phyloP scores from a whole-genome alignment of 2,113 vertebrate genomes.

The Pomatostomus ruficeps region DNA sequence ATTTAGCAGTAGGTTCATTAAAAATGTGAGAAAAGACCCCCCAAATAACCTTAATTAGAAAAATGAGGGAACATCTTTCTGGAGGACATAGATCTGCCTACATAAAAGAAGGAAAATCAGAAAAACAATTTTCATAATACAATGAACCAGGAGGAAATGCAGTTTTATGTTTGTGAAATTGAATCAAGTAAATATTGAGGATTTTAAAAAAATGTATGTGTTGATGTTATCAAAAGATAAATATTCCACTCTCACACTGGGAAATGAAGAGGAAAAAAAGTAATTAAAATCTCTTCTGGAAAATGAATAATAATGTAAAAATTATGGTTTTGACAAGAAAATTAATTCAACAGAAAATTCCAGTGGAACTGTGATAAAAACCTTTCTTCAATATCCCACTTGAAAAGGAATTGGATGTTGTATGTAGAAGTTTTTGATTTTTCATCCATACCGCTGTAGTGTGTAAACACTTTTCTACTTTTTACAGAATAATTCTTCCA shows the following conservation, averaged over 20 bases:
- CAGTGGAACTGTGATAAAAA: neutral
- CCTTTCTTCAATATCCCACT: neutral
- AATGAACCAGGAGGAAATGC: neutral
- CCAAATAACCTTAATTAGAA: neutral
- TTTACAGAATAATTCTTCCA: neutral
- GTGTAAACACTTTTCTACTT: neutral
- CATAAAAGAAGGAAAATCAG: neutral
- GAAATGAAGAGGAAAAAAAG: neutral
- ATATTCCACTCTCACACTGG: neutral
- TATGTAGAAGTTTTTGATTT: neutral
- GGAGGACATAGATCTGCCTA: neutral
- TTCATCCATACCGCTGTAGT: accelerated
- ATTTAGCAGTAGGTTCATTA: neutral
- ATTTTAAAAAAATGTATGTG: accelerated
- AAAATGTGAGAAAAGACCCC: neutral
- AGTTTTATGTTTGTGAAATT: neutral
- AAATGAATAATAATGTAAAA: neutral
- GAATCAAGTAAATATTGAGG: neutral
- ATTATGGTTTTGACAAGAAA: neutral
- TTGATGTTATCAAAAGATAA: neutral
- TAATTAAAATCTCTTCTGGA: neutral
- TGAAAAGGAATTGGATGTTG: neutral
- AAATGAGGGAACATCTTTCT: neutral
- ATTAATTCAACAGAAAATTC: neutral
- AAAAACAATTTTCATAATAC: neutral